These are phyloP conservation scores for Orthosia cruda DNA, from an alignment of 2,888 invertebrate genomes.

Conservation along the genomic window DNA sequence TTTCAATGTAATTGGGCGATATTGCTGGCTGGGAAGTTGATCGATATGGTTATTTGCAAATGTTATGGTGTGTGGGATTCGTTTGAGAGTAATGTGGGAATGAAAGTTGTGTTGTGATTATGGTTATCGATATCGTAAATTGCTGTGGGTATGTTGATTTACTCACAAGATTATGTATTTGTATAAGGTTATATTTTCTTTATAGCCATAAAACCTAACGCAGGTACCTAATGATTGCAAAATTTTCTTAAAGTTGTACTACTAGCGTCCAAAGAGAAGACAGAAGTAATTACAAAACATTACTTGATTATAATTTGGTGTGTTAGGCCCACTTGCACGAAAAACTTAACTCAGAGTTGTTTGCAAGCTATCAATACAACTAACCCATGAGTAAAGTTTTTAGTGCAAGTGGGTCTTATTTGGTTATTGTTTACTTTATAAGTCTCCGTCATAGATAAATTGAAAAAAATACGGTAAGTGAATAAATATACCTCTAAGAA, in stretches of 20 bases:
- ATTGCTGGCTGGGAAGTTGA: conserved; percentile 48
- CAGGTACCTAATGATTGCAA: too few species aligned
- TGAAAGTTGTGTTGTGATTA: conserved; percentile 32
- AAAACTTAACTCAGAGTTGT: too few species aligned
- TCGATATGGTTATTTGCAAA: conserved; percentile 43
- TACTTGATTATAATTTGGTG: too few species aligned
- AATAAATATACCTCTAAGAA: not conserved
- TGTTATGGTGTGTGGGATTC: conserved; percentile 29
- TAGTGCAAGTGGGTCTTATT: too few species aligned
- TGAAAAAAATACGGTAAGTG: not conserved
- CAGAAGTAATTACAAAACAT: too few species aligned
- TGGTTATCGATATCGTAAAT: conserved; percentile 3
- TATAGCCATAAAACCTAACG: not conserved
- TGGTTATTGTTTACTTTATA: too few species aligned
- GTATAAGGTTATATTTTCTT: not conserved
- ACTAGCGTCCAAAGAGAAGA: too few species aligned
- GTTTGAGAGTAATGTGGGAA: conserved; percentile 26
- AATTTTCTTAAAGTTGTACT: too few species aligned
- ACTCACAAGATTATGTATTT: not conserved
- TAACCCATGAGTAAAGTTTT: too few species aligned
- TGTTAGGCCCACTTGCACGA: too few species aligned
- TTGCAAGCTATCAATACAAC: too few species aligned
- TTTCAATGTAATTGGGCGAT: conserved; percentile 46
- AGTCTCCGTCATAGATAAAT: not conserved
- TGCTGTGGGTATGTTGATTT: not conserved